Evolutionary conservation across 2,888 invertebrate species (phyloP).

Genomic region (Eilema caniola): DNA sequence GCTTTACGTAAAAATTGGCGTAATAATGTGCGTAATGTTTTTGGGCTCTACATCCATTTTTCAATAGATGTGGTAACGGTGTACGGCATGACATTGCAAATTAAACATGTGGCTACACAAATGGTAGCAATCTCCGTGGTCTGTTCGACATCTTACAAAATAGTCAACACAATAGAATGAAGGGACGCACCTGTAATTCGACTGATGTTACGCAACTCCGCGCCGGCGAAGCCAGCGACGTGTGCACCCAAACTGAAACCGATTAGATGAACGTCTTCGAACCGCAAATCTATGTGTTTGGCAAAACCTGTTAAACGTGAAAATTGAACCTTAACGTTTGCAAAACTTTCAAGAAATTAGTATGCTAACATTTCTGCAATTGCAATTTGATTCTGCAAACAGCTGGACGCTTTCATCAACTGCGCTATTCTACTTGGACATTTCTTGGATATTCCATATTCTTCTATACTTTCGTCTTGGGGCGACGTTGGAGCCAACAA

Average conservation of each 20-base stretch:
- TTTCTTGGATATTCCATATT: too few species aligned
- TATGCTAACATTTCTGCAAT: too few species aligned
- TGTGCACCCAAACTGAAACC: constrained; percentile 97
- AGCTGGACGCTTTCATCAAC: too few species aligned
- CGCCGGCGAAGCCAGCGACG: constrained; percentile 96
- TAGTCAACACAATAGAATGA: constrained; percentile 10
- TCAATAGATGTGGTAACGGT: neutral
- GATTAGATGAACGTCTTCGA: constrained; percentile 93
- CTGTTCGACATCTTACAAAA: constrained; percentile 17
- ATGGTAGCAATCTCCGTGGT: neutral
- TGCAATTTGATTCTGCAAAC: too few species aligned
- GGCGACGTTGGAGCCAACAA: too few species aligned
- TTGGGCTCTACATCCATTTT: neutral
- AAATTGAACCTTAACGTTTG: too few species aligned
- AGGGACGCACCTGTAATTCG: constrained; percentile 92
- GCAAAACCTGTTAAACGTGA: constrained; percentile 79
- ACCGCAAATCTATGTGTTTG: constrained; percentile 89
- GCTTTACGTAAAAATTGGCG: neutral
- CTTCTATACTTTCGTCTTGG: too few species aligned
- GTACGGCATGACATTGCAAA: neutral
- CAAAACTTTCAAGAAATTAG: too few species aligned
- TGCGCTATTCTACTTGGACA: too few species aligned
- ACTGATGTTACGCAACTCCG: constrained; percentile 92
- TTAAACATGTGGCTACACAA: neutral
- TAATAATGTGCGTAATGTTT: neutral